A percentile compares a stretch with the other conserved stretches of the same genome.
Evolutionary conservation across 2,888 invertebrate species (phyloP).

Genomic region (Ophion slaviceki): DNA sequence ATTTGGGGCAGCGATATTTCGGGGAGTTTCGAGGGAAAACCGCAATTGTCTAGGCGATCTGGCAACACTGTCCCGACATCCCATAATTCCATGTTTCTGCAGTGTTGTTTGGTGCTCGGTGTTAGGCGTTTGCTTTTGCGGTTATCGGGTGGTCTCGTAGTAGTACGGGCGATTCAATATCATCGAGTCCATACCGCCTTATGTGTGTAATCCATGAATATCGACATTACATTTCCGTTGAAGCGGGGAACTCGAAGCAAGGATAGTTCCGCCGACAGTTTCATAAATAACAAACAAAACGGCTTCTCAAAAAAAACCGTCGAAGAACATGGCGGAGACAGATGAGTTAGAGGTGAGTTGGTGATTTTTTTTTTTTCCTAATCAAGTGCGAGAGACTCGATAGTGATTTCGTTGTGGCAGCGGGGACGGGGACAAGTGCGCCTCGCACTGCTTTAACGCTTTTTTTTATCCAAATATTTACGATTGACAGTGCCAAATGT

Average conservation of each 20-base stretch:
- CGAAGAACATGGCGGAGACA: conserved; percentile 82
- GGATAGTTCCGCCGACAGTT: conserved; percentile 45
- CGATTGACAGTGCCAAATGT: neutral
- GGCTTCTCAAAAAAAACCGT: conserved; percentile 79
- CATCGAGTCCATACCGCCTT: neutral
- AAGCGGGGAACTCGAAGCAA: conserved; percentile 44
- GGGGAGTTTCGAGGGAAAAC: neutral
- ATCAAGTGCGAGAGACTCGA: neutral
- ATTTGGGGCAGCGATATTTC: neutral
- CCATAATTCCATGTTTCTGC: neutral
- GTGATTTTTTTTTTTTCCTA: conserved; percentile 5
- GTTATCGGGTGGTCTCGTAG: neutral
- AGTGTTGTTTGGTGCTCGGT: neutral
- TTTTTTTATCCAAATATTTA: neutral
- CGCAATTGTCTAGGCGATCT: neutral
- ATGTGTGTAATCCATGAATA: conserved; percentile 59
- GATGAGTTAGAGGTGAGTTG: conserved; percentile 82
- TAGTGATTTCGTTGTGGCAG: neutral
- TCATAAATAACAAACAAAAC: conserved; percentile 71
- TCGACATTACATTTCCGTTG: conserved; percentile 32
- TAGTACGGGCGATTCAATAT: neutral
- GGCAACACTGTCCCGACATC: neutral
- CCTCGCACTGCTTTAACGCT: neutral
- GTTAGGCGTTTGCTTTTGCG: neutral
- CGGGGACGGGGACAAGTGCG: neutral